Evolutionary conservation across 2,797 vertebrate genomes (phyloP).

Genomic region (Chloroceryle amazona): DNA sequence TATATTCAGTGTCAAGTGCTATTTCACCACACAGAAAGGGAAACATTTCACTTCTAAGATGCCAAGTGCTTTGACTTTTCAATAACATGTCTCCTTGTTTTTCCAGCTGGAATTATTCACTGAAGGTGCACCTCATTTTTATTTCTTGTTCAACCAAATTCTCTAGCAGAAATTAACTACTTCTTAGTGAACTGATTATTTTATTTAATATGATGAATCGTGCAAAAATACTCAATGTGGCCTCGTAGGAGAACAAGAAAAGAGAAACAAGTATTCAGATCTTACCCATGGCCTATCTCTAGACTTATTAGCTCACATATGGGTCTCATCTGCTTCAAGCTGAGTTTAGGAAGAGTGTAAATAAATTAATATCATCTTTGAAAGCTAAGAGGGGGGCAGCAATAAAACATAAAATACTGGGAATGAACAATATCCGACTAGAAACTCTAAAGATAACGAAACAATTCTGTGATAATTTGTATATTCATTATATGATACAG

Average conservation of each 20-base stretch:
- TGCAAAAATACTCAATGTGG: not conserved
- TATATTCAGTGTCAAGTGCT: not conserved
- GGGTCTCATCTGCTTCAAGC: constrained; percentile 22
- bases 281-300: not conserved
- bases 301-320: not conserved
- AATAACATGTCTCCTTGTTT: not conserved
- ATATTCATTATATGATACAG: not conserved
- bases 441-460: not conserved
- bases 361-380: constrained; percentile 28
- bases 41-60: not conserved
- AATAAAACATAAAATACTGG: not conserved
- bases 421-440: not conserved
- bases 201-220: not conserved
- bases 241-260: not conserved
- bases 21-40: not conserved
- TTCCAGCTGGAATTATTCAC: not conserved
- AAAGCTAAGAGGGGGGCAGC: not conserved
- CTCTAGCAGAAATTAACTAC: not conserved
- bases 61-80: not conserved
- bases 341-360: constrained; percentile 8
- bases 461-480: not conserved
- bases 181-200: not conserved
- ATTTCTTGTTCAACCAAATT: not conserved
- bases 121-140: not conserved
- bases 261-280: not conserved